Conservation (phyloP, 2,797 vertebrate species). For the Distichodus sexfasciatus region DNA sequence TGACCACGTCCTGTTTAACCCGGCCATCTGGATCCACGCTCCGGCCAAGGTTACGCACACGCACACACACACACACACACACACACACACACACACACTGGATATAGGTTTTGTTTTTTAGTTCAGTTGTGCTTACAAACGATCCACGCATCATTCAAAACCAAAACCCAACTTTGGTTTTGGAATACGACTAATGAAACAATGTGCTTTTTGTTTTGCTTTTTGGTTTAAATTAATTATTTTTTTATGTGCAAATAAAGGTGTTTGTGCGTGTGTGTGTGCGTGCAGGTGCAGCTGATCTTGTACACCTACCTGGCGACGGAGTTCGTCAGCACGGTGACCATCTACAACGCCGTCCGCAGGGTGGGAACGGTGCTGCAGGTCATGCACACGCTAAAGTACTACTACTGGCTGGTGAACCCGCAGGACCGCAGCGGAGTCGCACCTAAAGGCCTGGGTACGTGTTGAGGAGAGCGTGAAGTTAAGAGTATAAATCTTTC, state of each 20-base stretch:
- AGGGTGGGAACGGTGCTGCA: conserved; percentile 93
- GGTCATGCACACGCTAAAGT: conserved; percentile 95
- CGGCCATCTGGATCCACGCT: conserved; percentile 96
- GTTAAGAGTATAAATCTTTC: too few relatives aligned
- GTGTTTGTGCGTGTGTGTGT: conserved; percentile 4
- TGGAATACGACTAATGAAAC: too few relatives aligned
- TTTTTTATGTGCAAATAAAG: neutral
- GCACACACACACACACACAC: neutral
- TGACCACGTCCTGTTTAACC: conserved; percentile 96
- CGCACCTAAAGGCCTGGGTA: conserved; percentile 88
- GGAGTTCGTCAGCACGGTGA: conserved; percentile 94
- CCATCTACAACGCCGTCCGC: conserved; percentile 93
- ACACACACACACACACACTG: conserved; percentile 2
- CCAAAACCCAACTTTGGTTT: too few relatives aligned
- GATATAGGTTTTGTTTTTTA: too few relatives aligned
- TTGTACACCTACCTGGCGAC: conserved; percentile 95
- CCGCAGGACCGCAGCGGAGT: conserved; percentile 95
- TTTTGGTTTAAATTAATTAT: neutral
- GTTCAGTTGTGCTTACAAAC: too few relatives aligned
- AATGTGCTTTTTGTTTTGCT: neutral
- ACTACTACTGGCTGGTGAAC: conserved; percentile 95
- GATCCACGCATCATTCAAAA: too few relatives aligned
- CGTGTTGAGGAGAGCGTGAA: too few relatives aligned
- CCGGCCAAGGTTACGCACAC: conserved; percentile 83
- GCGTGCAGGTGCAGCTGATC: conserved; percentile 84